These are phyloP conservation scores for Carassius gibelio DNA, from an alignment of 2,113 vertebrate genomes.

Conservation along the genomic window DNA sequence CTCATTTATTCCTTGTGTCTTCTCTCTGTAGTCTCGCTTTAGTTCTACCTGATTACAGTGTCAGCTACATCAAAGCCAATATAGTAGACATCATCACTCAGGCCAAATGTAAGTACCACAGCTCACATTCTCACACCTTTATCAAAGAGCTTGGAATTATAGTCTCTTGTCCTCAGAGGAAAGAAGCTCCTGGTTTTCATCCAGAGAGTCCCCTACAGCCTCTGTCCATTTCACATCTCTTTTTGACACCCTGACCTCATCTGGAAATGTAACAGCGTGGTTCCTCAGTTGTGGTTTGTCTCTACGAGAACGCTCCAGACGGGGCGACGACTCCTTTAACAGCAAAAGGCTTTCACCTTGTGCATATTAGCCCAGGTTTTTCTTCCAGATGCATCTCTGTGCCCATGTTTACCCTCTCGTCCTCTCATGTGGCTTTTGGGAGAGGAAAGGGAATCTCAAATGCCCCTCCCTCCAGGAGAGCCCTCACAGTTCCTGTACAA, in stretches of 20 bases:
- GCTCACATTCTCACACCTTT: conserved; percentile 1
- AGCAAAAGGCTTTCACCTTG: conserved; percentile 60
- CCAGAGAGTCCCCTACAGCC: conserved; percentile 18
- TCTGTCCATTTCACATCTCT: conserved; percentile 27
- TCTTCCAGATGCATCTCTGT: conserved; percentile 45
- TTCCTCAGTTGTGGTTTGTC: conserved; percentile 58
- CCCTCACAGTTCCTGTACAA: conserved; percentile 54
- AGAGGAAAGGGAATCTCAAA: conserved; percentile 36
- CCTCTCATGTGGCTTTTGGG: conserved; percentile 43
- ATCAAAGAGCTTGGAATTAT: background rate
- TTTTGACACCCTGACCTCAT: conserved; percentile 33
- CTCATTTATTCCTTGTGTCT: conserved; percentile 29
- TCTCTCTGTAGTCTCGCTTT: conserved; percentile 68
- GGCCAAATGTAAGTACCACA: conserved; percentile 74
- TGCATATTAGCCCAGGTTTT: conserved; percentile 53
- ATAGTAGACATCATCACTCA: conserved; percentile 77
- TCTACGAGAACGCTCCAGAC: conserved; percentile 60
- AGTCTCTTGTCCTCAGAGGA: background rate
- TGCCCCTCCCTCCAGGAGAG: background rate
- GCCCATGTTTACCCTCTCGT: conserved; percentile 31
- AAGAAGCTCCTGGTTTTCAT: conserved; percentile 20
- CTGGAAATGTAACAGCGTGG: conserved; percentile 42
- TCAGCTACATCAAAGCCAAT: conserved; percentile 69
- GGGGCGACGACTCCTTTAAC: conserved; percentile 48
- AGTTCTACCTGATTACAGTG: conserved; percentile 74